Evolutionary conservation across 2,797 vertebrate genomes (phyloP).

Genomic region (Telmatherina bonti): DNA sequence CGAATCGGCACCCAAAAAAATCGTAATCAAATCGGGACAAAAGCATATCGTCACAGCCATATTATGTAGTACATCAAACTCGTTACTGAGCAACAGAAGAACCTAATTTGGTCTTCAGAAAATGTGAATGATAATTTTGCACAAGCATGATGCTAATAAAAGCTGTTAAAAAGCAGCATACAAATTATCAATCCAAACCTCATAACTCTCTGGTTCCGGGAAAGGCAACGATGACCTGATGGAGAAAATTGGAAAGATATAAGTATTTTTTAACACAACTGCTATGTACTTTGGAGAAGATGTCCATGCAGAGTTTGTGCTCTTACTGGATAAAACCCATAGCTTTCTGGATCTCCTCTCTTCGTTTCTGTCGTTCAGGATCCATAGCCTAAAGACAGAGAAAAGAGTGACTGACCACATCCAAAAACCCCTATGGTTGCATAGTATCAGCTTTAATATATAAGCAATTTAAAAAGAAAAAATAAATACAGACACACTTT

Average conservation of each 20-base stretch:
- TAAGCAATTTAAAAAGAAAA: no score
- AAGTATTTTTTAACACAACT: background rate
- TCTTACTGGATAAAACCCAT: slow-evolving; percentile 98
- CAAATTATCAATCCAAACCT: slow-evolving; percentile 79
- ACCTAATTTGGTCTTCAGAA: background rate
- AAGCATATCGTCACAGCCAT: no score
- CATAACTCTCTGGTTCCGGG: slow-evolving; percentile 94
- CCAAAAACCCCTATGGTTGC: background rate
- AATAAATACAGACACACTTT: background rate
- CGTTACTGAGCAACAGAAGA: background rate
- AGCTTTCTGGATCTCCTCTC: slow-evolving; percentile 97
- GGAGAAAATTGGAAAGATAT: slow-evolving; percentile 34
- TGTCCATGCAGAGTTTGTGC: background rate
- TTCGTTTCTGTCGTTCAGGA: slow-evolving; percentile 93
- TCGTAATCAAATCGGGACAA: no score
- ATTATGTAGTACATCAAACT: background rate
- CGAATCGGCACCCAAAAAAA: no score
- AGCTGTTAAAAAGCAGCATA: background rate
- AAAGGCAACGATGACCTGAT: slow-evolving; percentile 94
- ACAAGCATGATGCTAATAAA: background rate
- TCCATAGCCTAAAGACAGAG: slow-evolving; percentile 76
- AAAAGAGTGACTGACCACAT: slow-evolving; percentile 25
- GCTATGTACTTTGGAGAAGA: background rate
- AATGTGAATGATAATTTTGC: background rate
- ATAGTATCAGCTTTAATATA: background rate